Conservation (phyloP, 2,888 invertebrate species). For the Suillia variegata region DNA sequence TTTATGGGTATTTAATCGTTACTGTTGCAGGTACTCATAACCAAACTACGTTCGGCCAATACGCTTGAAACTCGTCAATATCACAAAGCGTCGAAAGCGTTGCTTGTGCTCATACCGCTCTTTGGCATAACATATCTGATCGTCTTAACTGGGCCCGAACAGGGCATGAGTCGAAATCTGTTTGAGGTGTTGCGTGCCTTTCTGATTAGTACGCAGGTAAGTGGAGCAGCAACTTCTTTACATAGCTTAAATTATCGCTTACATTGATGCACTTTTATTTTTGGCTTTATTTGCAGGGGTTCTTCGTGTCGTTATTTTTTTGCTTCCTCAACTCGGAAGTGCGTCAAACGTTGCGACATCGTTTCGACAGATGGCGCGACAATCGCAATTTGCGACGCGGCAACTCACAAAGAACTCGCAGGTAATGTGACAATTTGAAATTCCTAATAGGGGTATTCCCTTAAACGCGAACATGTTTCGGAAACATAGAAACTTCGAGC, state of each 20-base stretch:
- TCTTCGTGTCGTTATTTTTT: constrained; percentile 87
- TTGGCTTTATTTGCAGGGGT: constrained; percentile 68
- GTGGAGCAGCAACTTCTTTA: constrained; percentile 26
- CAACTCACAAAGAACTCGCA: constrained; percentile 53
- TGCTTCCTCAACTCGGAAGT: constrained; percentile 94
- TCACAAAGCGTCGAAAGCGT: constrained; percentile 87
- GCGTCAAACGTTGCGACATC: constrained; percentile 81
- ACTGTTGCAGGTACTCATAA: constrained; percentile 80
- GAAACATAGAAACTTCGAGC: too few species aligned
- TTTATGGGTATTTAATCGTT: too few species aligned
- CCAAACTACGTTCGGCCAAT: constrained; percentile 88
- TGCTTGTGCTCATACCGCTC: constrained; percentile 88
- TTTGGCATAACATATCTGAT: constrained; percentile 89
- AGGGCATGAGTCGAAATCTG: constrained; percentile 74
- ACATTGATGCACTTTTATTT: not conserved
- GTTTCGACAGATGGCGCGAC: constrained; percentile 75
- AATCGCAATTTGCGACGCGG: constrained; percentile 57
- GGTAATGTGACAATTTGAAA: constrained; percentile 40
- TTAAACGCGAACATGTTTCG: too few species aligned
- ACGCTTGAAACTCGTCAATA: constrained; percentile 89
- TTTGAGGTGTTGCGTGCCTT: constrained; percentile 81
- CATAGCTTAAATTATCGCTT: not conserved
- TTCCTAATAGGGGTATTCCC: too few species aligned
- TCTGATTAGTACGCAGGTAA: constrained; percentile 88
- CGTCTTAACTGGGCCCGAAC: constrained; percentile 79